Evolutionary conservation across 1,140 invertebrate genomes (phyloP).

Genomic region (Phymastichus coffea): DNA sequence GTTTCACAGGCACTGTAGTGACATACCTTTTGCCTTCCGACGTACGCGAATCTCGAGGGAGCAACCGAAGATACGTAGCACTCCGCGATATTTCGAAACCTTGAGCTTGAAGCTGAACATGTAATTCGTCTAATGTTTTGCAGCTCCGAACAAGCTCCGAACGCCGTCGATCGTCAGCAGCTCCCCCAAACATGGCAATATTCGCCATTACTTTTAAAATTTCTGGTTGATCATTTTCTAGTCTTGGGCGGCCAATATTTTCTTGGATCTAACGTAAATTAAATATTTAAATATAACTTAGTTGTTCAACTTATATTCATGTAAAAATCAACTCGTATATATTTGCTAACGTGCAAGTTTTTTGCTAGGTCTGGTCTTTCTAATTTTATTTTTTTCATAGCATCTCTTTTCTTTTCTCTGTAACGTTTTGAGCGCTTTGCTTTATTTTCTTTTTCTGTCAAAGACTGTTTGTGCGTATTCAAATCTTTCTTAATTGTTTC

Average conservation of each 20-base stretch:
- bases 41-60: conserved; percentile 22
- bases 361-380: neutral
- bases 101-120: conserved; percentile 12
- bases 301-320: no score
- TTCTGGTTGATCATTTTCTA: conserved; percentile 28
- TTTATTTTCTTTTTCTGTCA: neutral
- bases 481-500: no score
- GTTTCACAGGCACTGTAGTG: conserved; percentile 24
- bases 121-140: conserved; percentile 29
- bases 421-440: neutral
- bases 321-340: neutral
- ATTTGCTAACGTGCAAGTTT: neutral
- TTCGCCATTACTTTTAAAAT: conserved; percentile 27
- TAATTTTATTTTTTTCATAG: neutral
- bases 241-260: conserved; percentile 18
- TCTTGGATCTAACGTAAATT: neutral
- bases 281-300: neutral
- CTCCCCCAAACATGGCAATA: conserved; percentile 30
- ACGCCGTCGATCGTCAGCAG: conserved; percentile 29
- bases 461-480: no score
- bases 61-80: conserved; percentile 25
- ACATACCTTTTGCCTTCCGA: conserved; percentile 25
- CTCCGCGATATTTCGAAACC: conserved; percentile 23
- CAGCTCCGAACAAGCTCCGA: conserved; percentile 27
- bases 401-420: neutral